Evolutionary conservation across 2,797 vertebrate genomes (phyloP), one percentile per base, ranked within the genome.

Genomic region (Allochrocebus solatus): DNA sequence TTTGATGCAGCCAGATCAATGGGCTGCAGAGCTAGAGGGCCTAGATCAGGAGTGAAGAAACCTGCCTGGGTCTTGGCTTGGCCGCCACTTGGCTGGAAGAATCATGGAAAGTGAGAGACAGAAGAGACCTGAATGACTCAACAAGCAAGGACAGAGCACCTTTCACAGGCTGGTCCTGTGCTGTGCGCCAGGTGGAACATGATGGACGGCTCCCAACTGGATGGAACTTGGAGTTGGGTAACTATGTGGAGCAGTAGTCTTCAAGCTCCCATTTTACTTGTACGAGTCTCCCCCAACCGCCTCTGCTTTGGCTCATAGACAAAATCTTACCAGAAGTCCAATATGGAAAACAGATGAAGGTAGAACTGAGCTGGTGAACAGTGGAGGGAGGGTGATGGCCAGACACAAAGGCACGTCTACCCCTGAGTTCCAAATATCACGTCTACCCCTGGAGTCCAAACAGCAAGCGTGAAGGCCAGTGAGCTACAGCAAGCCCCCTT

Each of bases 341-440:
- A 1, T 13, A 46, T 1, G 59, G 39, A 33, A 74, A 28, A n/a
- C 11, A 39, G 36, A 76, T 19, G 48, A 24, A 53, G 53, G 72
- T 4, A 3, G 22, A 85, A 33, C 12, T 1, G 14, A 57, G 74
- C 48, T 41, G 48, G 9, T 79, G 80, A 74, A 36, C 0, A 11
- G 87, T 2, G 2, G 0, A 50, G 14, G 24, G 19, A 78, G 43
- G 67, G 33, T 55, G n/a, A 74, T 0, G 0, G 11, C 28, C 24
- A 43, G 78, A 43, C 28, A 36, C 22, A 10, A 64, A 72, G 33
- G 48, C 36, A 8, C 1, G 0, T 24, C 81, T 39, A 41, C 19
- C 28, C 59, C 28, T 14, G 36, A n/a, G n/a, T 67, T 67, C 61
- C 61, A 67, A 67, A 67, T 67, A n/a, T 33, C 61, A 33, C 4